These are phyloP conservation scores for Solenopsis invicta DNA, from an alignment of 1,140 invertebrate genomes.

Conservation along the genomic window DNA sequence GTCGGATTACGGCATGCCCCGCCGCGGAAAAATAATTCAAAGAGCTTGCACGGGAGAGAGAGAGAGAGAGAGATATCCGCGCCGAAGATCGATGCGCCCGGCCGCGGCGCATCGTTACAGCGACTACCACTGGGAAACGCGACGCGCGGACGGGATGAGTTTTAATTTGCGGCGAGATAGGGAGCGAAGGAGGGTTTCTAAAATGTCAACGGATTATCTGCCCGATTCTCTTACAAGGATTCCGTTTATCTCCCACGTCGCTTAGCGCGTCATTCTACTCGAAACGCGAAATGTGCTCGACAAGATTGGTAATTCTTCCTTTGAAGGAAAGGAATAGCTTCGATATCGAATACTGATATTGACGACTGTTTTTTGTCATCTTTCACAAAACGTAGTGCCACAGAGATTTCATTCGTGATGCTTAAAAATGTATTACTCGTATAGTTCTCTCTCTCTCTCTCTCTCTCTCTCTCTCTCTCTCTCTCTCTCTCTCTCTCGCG, in stretches of 20 bases:
- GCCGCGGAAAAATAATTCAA: constrained; percentile 54
- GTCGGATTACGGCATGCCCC: constrained; percentile 14
- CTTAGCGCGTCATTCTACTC: constrained; percentile 6
- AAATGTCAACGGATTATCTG: constrained; percentile 42
- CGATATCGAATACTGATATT: background rate
- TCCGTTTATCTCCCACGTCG: constrained; percentile 12
- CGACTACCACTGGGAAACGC: background rate
- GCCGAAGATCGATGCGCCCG: background rate
- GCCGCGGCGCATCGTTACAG: constrained; percentile 5
- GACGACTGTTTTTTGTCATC: background rate
- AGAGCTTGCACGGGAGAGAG: background rate
- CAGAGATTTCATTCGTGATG: background rate
- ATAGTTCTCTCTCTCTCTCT: too few species aligned
- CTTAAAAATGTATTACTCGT: background rate
- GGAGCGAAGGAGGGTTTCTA: background rate
- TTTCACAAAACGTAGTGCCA: background rate
- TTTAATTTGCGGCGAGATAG: constrained; percentile 35
- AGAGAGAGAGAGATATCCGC: too few species aligned
- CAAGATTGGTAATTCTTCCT: constrained; percentile 9
- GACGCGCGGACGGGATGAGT: constrained; percentile 5
- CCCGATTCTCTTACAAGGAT: constrained; percentile 2
- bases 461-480: too few species aligned
- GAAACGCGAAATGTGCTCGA: background rate
- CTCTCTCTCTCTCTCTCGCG: too few species aligned
- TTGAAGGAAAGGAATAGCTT: background rate